phyloP scores from a whole-genome alignment of 2,113 vertebrate species.

The Eidolon helvum region DNA sequence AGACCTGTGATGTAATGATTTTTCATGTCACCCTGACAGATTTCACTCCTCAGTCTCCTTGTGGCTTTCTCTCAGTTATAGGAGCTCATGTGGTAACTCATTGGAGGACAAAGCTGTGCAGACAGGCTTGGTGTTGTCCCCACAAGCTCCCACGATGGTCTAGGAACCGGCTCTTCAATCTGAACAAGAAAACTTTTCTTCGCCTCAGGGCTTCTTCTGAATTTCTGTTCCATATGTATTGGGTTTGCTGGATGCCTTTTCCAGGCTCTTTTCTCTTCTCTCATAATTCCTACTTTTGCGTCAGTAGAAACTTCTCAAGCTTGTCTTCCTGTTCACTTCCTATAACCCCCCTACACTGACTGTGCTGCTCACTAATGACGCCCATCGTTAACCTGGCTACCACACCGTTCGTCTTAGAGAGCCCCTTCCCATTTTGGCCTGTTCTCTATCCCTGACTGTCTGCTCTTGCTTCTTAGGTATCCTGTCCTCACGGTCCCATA shows the following conservation, averaged over 20 bases:
- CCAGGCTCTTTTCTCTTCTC: not conserved
- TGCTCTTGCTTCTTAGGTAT: not conserved
- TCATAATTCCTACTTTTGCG: not conserved
- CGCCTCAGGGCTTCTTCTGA: not conserved
- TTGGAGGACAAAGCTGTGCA: not conserved
- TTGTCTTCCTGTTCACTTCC: not conserved
- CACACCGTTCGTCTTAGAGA: not conserved
- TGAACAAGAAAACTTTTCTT: not conserved
- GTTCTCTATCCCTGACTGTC: accelerated
- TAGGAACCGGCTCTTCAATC: not conserved
- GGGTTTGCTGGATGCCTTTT: not conserved
- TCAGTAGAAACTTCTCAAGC: not conserved
- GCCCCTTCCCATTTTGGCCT: not conserved
- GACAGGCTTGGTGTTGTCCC: not conserved
- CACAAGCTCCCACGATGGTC: accelerated
- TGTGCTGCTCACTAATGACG: not conserved
- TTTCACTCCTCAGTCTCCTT: not conserved
- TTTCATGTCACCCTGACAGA: not conserved
- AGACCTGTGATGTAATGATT: not conserved
- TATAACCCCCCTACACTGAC: not conserved
- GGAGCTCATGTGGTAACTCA: not conserved
- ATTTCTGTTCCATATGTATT: not conserved
- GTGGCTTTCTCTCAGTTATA: not conserved
- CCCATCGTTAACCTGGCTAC: not conserved
- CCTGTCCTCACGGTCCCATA: not conserved